A percentile compares a stretch with the other conserved stretches of the same genome.
phyloP scores from a whole-genome alignment of 1,140 invertebrate genomes.

The Drosophila ananassae region DNA sequence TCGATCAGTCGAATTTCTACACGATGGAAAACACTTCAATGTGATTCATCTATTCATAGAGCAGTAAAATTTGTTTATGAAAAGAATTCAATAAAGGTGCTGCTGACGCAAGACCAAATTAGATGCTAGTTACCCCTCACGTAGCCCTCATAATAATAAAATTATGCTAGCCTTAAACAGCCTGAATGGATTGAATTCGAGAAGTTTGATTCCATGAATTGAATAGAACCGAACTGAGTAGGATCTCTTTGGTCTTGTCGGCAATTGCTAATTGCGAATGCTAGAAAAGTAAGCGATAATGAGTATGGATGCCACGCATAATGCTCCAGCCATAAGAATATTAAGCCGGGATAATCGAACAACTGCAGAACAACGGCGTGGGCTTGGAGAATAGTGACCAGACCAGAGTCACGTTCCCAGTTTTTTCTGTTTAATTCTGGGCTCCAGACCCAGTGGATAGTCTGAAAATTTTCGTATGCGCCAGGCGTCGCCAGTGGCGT shows the following conservation, averaged over 20 bases:
- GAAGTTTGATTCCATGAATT: constrained; percentile 11
- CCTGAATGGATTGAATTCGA: constrained; percentile 27
- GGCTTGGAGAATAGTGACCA: constrained; percentile 11
- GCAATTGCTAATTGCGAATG: constrained; percentile 58
- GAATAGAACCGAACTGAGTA: constrained; percentile 25
- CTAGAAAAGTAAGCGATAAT: constrained; percentile 45
- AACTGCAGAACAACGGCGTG: background rate
- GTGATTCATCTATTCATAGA: constrained; percentile 19
- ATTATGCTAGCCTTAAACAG: constrained; percentile 73
- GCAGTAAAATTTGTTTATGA: constrained; percentile 33
- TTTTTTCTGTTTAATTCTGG: constrained; percentile 18
- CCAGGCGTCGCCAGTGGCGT: constrained; percentile 53
- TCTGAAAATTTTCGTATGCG: constrained; percentile 53
- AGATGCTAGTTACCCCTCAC: constrained; percentile 40
- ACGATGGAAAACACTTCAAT: constrained; percentile 35
- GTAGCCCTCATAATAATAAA: constrained; percentile 60
- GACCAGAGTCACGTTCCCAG: constrained; percentile 67
- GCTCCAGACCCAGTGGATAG: constrained; percentile 16
- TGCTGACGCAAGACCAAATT: constrained; percentile 47
- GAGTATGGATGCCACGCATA: constrained; percentile 77
- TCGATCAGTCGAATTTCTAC: constrained; percentile 28
- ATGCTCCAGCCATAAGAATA: constrained; percentile 41
- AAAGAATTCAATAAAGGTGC: constrained; percentile 44
- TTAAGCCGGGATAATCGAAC: constrained; percentile 26
- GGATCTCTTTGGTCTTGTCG: constrained; percentile 48